Evolutionary conservation across 2,888 invertebrate genomes (phyloP), one percentile per base, ranked within the genome.

Genomic region (Oligia fasciuncula): DNA sequence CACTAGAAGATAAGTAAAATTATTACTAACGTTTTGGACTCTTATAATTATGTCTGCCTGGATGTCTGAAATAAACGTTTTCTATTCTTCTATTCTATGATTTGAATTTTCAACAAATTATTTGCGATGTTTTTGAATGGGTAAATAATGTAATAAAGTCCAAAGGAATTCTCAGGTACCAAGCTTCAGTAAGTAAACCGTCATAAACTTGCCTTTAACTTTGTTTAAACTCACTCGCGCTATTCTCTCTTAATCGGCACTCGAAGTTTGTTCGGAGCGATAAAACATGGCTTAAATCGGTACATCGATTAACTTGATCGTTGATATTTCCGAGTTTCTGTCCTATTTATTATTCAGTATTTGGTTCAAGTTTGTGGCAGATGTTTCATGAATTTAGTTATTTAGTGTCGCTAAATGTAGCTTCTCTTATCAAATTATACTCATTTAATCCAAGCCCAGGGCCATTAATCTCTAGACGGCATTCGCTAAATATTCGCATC

Each of bases 391-490:
- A 70, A 69, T 51, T 23, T 62, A 14, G 77, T 63, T 77, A 62
- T 76, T 76, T 68, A 43, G 54, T 74, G 62, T 76, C 49, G 67
- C 84, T 63, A 67, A 81, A 83, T 72, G 57, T 75, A 75, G 70
- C 35, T 83, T 77, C 68, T 87, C 79, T 84, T 81, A 78, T 88
- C 72, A 79, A 83, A 81, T 86, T 74, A 73, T 76, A 74, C 46
- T 67, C 51, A 81, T 85, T 87, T 81, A 86, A 80, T 85, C 84
- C 75, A 87, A 88, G 88, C 89, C 85, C 77, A 87, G 81, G 75
- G 63, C 84, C 85, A 90, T 92, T 92, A 91, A 81, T 81, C 91
- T 92, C 92, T 89, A 90, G 90, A 90, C 89, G 80, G 73, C 88
- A 81, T 89, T 91, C 73, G 63, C 73, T 73, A 86, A 87, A 87